Conservation (phyloP, 2,888 invertebrate genomes). For the Acrobasis repandana region DNA sequence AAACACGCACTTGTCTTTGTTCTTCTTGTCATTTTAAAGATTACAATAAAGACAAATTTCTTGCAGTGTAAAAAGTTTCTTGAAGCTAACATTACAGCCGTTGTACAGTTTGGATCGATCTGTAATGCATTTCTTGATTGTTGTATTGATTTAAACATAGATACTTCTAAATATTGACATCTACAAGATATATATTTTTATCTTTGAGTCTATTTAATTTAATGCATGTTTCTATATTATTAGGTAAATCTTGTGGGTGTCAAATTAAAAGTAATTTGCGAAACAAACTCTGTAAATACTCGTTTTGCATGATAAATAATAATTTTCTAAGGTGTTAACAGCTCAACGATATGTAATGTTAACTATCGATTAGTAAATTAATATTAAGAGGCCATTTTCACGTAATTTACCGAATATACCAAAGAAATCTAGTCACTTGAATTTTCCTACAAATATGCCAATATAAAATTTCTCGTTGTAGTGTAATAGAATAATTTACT, state of each 20-base stretch:
- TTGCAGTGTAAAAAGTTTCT: neutral
- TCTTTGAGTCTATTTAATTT: neutral
- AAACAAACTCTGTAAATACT: conserved; percentile 65
- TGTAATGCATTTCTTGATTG: conserved; percentile 59
- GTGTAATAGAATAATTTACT: conserved; percentile 40
- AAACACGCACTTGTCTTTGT: no score
- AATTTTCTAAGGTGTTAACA: conserved; percentile 68
- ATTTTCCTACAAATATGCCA: conserved; percentile 28
- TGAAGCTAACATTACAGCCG: neutral
- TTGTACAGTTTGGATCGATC: neutral
- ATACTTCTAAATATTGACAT: conserved; percentile 23
- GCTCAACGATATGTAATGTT: conserved; percentile 76
- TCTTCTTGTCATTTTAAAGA: no score
- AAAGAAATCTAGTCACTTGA: conserved; percentile 49
- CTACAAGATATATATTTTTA: neutral
- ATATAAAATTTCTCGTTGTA: conserved; percentile 43
- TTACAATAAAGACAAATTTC: no score
- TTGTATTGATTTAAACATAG: conserved; percentile 52
- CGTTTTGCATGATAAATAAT: conserved; percentile 70
- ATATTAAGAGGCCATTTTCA: conserved; percentile 55
- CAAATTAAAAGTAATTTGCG: conserved; percentile 37
- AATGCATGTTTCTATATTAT: neutral
- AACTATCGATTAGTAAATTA: conserved; percentile 59
- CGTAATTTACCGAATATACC: conserved; percentile 37
- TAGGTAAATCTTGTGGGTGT: conserved; percentile 24